These are phyloP conservation scores for Danio jaintianensis DNA, from an alignment of 2,797 vertebrate species.

Conservation along the genomic window DNA sequence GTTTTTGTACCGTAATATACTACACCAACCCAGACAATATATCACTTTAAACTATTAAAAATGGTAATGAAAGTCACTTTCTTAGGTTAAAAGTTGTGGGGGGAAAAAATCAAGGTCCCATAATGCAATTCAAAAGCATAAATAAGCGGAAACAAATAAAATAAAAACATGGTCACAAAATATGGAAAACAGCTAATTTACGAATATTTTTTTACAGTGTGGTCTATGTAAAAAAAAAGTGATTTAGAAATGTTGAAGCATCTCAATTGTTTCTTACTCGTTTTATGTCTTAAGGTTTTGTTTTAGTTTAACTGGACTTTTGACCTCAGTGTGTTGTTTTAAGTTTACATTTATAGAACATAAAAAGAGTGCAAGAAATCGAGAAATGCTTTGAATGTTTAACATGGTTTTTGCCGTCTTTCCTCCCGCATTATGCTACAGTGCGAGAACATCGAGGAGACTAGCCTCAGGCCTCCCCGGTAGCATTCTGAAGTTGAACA, in stretches of 20 bases:
- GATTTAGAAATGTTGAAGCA: not conserved
- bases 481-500: conserved; percentile 9
- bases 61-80: no score
- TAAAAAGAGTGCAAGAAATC: not conserved
- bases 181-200: no score
- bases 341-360: not conserved
- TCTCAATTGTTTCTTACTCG: not conserved
- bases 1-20: no score
- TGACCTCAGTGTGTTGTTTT: not conserved
- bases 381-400: not conserved
- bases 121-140: no score
- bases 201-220: no score
- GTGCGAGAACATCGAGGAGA: not conserved
- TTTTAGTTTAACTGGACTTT: not conserved
- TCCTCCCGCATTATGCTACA: not conserved
- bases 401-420: not conserved
- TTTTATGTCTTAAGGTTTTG: not conserved
- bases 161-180: no score
- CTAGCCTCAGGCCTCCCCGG: conserved; percentile 20
- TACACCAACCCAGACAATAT: no score
- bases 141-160: no score
- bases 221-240: no score
- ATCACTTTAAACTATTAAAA: no score
- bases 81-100: no score
- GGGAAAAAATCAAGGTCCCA: no score